Evolutionary conservation across 30 jellyfish, hydroid and myxozoan genomes (phyloP).

Genomic region (Sanderia malayensis): DNA sequence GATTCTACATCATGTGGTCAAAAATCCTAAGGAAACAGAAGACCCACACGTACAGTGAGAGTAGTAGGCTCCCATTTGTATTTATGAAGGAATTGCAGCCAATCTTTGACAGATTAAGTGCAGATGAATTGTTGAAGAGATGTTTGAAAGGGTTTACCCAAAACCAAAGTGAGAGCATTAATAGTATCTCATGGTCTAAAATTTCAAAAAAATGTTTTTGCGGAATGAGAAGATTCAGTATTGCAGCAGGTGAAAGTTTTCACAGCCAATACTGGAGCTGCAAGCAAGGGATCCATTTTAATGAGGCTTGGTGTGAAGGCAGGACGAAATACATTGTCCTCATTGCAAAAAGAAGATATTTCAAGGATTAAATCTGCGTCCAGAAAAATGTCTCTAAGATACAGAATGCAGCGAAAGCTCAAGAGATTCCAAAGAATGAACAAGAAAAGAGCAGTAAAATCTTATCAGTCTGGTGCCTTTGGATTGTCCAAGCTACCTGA

Average conservation of each 20-base stretch:
- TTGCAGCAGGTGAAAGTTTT: background rate
- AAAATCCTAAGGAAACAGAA: background rate
- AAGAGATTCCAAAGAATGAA: too few species aligned
- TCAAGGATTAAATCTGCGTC: background rate
- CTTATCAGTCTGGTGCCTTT: background rate
- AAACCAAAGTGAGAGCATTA: background rate
- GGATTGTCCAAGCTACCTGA: background rate
- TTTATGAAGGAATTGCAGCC: too few species aligned
- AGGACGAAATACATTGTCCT: background rate
- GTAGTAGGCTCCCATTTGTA: too few species aligned
- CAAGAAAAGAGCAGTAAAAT: background rate
- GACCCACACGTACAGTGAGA: background rate
- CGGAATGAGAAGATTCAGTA: background rate
- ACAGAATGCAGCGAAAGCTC: background rate
- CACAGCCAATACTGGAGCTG: background rate
- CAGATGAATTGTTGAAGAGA: too few species aligned
- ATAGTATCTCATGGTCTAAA: background rate
- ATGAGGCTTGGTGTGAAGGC: background rate
- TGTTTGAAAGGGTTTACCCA: too few species aligned
- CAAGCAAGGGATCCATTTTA: background rate
- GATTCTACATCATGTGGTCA: too few species aligned
- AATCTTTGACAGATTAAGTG: too few species aligned
- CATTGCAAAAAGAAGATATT: background rate
- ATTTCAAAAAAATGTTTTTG: background rate
- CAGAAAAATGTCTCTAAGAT: background rate